phyloP scores from a whole-genome alignment of 2,888 invertebrate genomes.

The Synergus umbraculus region DNA sequence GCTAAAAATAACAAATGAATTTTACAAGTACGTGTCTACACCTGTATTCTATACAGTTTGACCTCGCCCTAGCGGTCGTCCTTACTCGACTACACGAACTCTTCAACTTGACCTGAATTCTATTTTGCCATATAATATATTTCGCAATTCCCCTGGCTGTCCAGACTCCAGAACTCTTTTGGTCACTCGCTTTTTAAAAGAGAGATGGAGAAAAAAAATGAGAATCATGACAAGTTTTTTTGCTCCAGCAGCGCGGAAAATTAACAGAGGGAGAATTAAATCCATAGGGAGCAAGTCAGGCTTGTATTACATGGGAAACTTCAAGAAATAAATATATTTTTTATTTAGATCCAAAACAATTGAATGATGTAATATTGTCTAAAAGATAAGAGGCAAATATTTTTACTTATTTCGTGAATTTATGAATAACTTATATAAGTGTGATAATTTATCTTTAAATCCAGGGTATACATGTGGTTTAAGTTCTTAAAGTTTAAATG shows the following conservation, averaged over 20 bases:
- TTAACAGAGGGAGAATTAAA: constrained; percentile 17
- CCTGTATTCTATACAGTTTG: constrained; percentile 45
- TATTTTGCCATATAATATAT: constrained; percentile 51
- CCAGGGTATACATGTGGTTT: not conserved
- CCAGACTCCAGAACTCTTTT: constrained; percentile 27
- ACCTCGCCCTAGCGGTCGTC: constrained; percentile 71
- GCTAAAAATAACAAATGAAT: constrained; percentile 32
- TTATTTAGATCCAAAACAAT: constrained; percentile 25
- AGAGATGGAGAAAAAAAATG: not conserved
- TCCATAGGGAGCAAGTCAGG: not conserved
- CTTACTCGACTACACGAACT: constrained; percentile 70
- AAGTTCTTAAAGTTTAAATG: no score
- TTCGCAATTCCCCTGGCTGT: constrained; percentile 50
- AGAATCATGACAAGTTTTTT: constrained; percentile 4
- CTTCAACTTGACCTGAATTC: constrained; percentile 73
- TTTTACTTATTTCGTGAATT: constrained; percentile 23
- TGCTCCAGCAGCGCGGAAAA: constrained; percentile 36
- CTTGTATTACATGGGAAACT: not conserved
- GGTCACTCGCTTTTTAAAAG: not conserved
- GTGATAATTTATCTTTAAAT: constrained; percentile 28
- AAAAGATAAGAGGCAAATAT: constrained; percentile 34
- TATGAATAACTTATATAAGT: constrained; percentile 5
- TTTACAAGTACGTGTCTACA: not conserved
- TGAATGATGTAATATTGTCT: constrained; percentile 9
- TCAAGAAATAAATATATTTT: not conserved